Conservation (phyloP, 2,113 vertebrate genomes). For the Eudyptes chrysolophus region DNA sequence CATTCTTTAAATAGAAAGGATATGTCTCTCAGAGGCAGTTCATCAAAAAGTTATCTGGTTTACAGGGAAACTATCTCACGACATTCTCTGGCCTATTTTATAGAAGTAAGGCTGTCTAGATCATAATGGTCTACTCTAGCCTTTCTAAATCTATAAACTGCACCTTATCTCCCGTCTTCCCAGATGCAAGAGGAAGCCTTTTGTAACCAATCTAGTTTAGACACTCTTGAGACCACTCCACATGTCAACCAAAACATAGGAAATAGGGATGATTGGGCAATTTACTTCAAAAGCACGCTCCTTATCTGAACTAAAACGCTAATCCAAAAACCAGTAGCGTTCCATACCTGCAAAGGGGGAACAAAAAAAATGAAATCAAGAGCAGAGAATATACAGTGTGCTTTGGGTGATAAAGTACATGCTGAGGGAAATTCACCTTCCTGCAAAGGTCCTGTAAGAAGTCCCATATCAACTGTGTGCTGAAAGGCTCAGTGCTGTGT, state of each 20-base stretch:
- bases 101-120: background rate
- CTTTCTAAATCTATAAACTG: background rate
- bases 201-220: background rate
- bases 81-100: background rate
- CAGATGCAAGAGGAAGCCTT: background rate
- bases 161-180: background rate
- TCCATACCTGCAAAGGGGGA: background rate
- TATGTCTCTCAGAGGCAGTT: background rate
- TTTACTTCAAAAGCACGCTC: background rate
- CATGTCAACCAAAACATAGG: background rate
- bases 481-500: background rate
- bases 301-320: background rate
- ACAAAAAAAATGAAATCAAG: background rate
- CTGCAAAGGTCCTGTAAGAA: background rate
- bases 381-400: background rate
- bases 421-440: background rate
- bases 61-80: background rate
- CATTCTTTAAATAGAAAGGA: background rate
- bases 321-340: background rate
- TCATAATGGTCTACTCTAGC: background rate
- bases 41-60: background rate
- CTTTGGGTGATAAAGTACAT: background rate
- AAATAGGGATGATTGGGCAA: background rate
- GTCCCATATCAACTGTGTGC: fast-evolving
- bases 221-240: background rate